Conservation (phyloP, 92 coral and sea anemone genomes). For the Bergia puertoricense region DNA sequence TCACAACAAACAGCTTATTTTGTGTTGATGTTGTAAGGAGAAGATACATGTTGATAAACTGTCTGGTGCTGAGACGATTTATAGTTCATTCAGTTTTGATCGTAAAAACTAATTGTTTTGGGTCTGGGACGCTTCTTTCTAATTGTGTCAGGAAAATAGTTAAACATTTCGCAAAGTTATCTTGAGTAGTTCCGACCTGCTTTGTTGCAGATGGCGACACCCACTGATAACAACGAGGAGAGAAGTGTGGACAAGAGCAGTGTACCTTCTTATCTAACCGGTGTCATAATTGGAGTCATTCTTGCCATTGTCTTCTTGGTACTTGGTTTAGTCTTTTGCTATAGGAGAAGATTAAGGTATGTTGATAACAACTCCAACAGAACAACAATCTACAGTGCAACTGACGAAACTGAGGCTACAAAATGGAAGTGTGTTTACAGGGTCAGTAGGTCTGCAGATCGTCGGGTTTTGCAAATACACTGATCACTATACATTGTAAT, state of each 20-base stretch:
- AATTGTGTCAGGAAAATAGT: too few relatives aligned
- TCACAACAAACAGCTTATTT: too few relatives aligned
- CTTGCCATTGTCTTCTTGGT: not conserved
- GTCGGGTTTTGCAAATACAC: too few relatives aligned
- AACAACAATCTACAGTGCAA: not conserved
- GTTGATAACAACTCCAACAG: not conserved
- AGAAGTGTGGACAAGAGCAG: not conserved
- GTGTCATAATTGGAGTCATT: not conserved
- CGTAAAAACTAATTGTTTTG: too few relatives aligned
- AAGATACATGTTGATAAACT: too few relatives aligned
- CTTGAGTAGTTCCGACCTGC: not conserved
- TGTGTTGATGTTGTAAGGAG: too few relatives aligned
- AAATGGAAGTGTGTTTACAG: not conserved
- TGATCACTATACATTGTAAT: too few relatives aligned
- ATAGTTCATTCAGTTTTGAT: too few relatives aligned
- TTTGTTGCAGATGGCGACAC: slow-evolving; percentile 16
- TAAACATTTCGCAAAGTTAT: too few relatives aligned
- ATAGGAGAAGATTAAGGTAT: not conserved
- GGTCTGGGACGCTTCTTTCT: too few relatives aligned
- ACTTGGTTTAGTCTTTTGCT: not conserved
- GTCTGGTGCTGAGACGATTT: too few relatives aligned
- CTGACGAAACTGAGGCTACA: not conserved
- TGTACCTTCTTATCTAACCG: not conserved
- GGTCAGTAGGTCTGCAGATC: too few relatives aligned
- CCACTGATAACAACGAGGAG: not conserved